phyloP scores from a whole-genome alignment of 1,140 invertebrate species.

The Drosophila gunungcola region DNA sequence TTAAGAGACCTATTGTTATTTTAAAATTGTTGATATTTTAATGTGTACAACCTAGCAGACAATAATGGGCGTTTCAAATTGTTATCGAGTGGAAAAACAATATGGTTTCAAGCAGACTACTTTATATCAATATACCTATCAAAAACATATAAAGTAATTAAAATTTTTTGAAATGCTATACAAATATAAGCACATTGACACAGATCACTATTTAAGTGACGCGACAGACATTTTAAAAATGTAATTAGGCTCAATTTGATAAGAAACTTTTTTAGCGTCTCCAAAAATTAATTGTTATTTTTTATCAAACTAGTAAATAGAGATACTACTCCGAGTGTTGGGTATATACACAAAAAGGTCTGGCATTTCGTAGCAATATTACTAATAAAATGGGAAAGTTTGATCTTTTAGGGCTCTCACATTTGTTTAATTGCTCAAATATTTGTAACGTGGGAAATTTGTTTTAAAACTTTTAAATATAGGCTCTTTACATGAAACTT shows the following conservation, averaged over 20 bases:
- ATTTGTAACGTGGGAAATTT: background rate
- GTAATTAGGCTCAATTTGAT: background rate
- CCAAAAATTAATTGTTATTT: conserved; percentile 7
- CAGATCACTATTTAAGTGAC: background rate
- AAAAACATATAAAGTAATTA: background rate
- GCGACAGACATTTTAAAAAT: background rate
- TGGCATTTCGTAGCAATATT: background rate
- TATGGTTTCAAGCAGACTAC: background rate
- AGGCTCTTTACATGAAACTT: too few relatives aligned
- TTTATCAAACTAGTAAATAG: background rate
- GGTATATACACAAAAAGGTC: background rate
- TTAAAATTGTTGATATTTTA: background rate
- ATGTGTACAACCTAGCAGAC: background rate
- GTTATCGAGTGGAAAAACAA: background rate
- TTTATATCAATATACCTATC: background rate
- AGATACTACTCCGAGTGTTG: background rate
- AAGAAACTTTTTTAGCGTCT: background rate
- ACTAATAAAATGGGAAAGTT: background rate
- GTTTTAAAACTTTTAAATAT: background rate
- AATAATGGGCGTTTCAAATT: conserved; percentile 3
- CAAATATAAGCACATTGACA: background rate
- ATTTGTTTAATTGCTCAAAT: background rate
- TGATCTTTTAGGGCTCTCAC: background rate
- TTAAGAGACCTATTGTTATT: background rate
- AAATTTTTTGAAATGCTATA: background rate